These are phyloP conservation scores for Entomobrya multifasciata DNA, from an alignment of 2,888 invertebrate genomes.

Conservation along the genomic window DNA sequence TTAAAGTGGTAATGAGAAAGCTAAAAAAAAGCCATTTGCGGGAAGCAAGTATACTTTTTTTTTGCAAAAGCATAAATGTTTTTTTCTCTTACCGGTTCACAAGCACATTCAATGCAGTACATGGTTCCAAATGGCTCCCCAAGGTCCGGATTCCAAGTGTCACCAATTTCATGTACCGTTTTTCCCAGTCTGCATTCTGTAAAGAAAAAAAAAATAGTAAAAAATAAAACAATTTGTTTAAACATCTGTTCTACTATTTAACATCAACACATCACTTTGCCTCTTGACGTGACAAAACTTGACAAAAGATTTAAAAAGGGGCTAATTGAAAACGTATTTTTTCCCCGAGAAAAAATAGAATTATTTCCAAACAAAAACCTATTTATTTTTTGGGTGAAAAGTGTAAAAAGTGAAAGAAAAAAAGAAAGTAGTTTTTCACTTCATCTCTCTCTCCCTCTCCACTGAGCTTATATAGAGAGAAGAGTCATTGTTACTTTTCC, in stretches of 20 bases:
- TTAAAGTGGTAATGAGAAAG: not conserved
- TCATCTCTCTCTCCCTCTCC: too few species aligned
- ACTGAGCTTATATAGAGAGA: too few species aligned
- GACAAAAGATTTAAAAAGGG: not conserved
- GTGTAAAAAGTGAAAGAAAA: constrained; percentile 26
- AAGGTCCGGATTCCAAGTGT: constrained; percentile 95
- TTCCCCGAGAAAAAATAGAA: not conserved
- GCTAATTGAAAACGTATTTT: constrained; percentile 14
- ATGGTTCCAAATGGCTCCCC: constrained; percentile 96
- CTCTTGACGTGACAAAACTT: constrained; percentile 17
- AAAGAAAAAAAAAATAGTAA: constrained; percentile 82
- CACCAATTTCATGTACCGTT: constrained; percentile 91
- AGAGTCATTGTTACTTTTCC: constrained; percentile 27
- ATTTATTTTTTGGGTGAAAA: constrained; percentile 37
- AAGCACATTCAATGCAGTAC: constrained; percentile 97
- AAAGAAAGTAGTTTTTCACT: constrained; percentile 22
- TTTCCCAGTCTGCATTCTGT: constrained; percentile 96
- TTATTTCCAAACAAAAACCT: too few species aligned
- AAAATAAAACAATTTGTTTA: constrained; percentile 28
- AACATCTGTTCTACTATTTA: not conserved
- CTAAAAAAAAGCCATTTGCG: too few species aligned
- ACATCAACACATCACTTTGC: constrained; percentile 19
- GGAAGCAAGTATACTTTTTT: too few species aligned
- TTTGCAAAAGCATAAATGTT: not conserved
- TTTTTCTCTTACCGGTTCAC: constrained; percentile 90